Evolutionary conservation across 2,888 invertebrate species (phyloP).

Genomic region (Xylota sylvarum): DNA sequence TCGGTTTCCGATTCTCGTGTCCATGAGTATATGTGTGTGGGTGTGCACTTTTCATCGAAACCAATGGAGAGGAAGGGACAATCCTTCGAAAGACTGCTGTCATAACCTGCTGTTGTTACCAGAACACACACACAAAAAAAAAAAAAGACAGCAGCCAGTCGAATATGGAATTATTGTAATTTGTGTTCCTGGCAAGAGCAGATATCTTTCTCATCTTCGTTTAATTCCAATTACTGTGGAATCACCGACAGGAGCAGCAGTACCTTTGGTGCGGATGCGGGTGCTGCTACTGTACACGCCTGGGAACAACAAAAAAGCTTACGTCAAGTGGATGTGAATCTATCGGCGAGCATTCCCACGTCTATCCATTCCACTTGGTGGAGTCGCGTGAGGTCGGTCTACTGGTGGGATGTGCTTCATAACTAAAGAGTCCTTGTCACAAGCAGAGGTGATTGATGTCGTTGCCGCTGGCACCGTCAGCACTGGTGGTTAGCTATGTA

Average conservation of each 20-base stretch:
- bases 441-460: slow-evolving; percentile 74
- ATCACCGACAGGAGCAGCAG: slow-evolving; percentile 62
- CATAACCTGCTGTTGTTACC: slow-evolving; percentile 73
- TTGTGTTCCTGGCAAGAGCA: slow-evolving; percentile 71
- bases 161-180: slow-evolving; percentile 73
- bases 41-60: slow-evolving; percentile 61
- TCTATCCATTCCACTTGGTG: slow-evolving; percentile 9
- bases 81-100: slow-evolving; percentile 63
- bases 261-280: slow-evolving; percentile 48
- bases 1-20: slow-evolving; percentile 4
- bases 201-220: slow-evolving; percentile 68
- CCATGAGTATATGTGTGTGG: too few relatives aligned
- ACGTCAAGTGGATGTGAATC: slow-evolving; percentile 74
- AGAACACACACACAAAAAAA: slow-evolving; percentile 37
- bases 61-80: slow-evolving; percentile 65
- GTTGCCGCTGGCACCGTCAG: slow-evolving; percentile 58
- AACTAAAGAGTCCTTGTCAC: slow-evolving; percentile 75
- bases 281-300: background rate
- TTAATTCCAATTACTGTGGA: slow-evolving; percentile 73
- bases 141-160: slow-evolving; percentile 38
- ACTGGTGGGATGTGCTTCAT: slow-evolving; percentile 44
- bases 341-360: slow-evolving; percentile 46
- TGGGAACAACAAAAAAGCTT: slow-evolving; percentile 67
- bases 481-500: slow-evolving; percentile 15
- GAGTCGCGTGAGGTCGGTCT: slow-evolving; percentile 43